Evolutionary conservation across 2,797 vertebrate genomes (phyloP).

Genomic region (Anas acuta): DNA sequence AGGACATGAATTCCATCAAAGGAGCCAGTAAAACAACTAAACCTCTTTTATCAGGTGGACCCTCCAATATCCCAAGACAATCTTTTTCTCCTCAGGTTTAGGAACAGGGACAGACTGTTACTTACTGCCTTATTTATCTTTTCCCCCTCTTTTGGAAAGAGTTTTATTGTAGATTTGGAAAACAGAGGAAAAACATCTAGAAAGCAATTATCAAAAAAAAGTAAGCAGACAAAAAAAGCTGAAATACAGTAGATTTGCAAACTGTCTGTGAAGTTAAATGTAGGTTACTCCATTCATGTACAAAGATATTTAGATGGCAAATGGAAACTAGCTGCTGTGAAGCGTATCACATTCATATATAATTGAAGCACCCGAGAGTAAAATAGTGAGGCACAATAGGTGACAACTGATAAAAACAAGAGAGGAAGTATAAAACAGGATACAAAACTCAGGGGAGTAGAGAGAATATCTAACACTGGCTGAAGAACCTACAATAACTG

Average conservation of each 20-base stretch:
- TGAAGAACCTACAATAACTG: slow-evolving; percentile 72
- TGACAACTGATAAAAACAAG: slow-evolving; percentile 79
- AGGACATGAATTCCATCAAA: not conserved
- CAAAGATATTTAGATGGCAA: slow-evolving; percentile 73
- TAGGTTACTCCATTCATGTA: slow-evolving; percentile 69
- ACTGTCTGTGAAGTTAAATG: slow-evolving; percentile 68
- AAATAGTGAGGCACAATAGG: slow-evolving; percentile 75
- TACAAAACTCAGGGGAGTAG: slow-evolving; percentile 68
- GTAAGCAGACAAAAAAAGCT: not conserved
- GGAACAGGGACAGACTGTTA: not conserved
- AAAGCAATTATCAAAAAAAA: slow-evolving; percentile 32
- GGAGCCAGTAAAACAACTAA: not conserved
- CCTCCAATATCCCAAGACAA: not conserved
- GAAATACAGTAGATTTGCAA: slow-evolving; percentile 43
- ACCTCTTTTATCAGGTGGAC: not conserved
- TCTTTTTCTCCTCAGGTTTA: not conserved
- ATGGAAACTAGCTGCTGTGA: slow-evolving; percentile 69
- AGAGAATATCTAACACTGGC: slow-evolving; percentile 61
- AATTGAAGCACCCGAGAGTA: slow-evolving; percentile 79
- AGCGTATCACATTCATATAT: slow-evolving; percentile 76
- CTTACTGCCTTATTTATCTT: not conserved
- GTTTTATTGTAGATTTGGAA: not conserved
- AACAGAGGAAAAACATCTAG: not conserved
- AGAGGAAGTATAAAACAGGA: slow-evolving; percentile 71
- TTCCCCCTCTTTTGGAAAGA: not conserved